phyloP scores from a whole-genome alignment of 2,888 invertebrate genomes.

The Andrena fulva region DNA sequence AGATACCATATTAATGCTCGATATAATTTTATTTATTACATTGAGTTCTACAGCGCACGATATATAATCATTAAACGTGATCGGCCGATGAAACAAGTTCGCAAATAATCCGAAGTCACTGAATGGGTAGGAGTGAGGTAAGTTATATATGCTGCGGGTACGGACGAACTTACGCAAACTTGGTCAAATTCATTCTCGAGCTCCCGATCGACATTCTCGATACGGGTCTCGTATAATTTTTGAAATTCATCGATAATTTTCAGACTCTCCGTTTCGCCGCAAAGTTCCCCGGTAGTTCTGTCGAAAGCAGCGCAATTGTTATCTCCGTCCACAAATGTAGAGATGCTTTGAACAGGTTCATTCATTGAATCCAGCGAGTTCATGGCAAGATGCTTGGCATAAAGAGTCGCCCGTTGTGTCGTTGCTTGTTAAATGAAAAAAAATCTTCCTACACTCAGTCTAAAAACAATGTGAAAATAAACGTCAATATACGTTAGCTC shows the following conservation, averaged over 20 bases:
- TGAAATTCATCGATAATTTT: conserved; percentile 87
- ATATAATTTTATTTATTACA: background rate
- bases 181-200: conserved; percentile 68
- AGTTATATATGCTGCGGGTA: background rate
- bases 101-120: background rate
- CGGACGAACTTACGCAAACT: conserved; percentile 67
- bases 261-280: conserved; percentile 75
- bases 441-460: conserved; percentile 61
- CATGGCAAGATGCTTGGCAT: conserved; percentile 56
- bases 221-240: conserved; percentile 87
- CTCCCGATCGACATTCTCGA: conserved; percentile 86
- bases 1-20: background rate
- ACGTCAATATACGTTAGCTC: conserved; percentile 61
- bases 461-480: conserved; percentile 53
- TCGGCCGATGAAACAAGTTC: background rate
- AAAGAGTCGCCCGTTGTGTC: conserved; percentile 15
- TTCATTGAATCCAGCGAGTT: conserved; percentile 45
- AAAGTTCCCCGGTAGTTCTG: conserved; percentile 68
- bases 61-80: conserved; percentile 5
- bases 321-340: conserved; percentile 35
- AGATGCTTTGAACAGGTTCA: conserved; percentile 27
- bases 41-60: background rate
- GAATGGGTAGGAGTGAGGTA: background rate
- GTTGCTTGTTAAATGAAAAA: conserved; percentile 48
- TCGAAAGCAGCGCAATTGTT: conserved; percentile 65